Evolutionary conservation across 2,888 invertebrate genomes (phyloP).

Genomic region (Saturnia japonica): DNA sequence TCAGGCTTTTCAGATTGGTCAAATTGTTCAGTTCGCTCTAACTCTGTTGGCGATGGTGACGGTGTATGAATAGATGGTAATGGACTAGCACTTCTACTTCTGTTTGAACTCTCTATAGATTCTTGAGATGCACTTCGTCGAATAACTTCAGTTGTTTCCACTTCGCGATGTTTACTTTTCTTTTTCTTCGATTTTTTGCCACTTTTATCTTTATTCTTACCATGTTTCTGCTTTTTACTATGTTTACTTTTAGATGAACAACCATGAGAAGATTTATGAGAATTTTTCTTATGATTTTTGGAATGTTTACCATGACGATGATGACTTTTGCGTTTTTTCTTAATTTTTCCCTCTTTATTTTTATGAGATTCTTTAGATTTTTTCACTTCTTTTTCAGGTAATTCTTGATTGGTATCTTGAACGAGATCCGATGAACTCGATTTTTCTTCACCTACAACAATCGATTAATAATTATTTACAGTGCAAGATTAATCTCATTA

Average conservation of each 20-base stretch:
- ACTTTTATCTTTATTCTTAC: slow-evolving; percentile 68
- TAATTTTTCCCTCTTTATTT: slow-evolving; percentile 64
- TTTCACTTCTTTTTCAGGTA: slow-evolving; percentile 40
- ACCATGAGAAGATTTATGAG: slow-evolving; percentile 57
- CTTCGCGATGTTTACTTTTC: slow-evolving; percentile 64
- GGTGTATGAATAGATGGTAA: slow-evolving; percentile 74
- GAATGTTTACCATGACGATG: slow-evolving; percentile 77
- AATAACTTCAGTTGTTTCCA: slow-evolving; percentile 43
- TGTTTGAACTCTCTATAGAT: slow-evolving; percentile 68
- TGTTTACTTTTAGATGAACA: slow-evolving; percentile 58
- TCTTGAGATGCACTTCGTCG: slow-evolving; percentile 55
- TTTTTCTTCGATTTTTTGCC: slow-evolving; percentile 77
- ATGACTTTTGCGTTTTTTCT: slow-evolving; percentile 74
- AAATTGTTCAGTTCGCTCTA: slow-evolving; percentile 32
- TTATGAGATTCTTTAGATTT: slow-evolving; percentile 70
- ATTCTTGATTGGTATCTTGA: slow-evolving; percentile 38
- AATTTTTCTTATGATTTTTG: slow-evolving; percentile 66
- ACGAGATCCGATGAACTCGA: slow-evolving; percentile 56
- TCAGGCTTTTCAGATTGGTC: slow-evolving; percentile 41
- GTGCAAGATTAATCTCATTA: not conserved
- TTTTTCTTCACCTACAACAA: slow-evolving; percentile 59
- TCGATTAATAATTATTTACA: slow-evolving; percentile 18
- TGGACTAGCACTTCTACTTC: slow-evolving; percentile 73
- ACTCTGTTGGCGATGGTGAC: slow-evolving; percentile 63
- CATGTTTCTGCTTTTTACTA: slow-evolving; percentile 63